These are phyloP conservation scores for Rhombomys opimus DNA, from an alignment of 2,113 vertebrate species.

Conservation along the genomic window DNA sequence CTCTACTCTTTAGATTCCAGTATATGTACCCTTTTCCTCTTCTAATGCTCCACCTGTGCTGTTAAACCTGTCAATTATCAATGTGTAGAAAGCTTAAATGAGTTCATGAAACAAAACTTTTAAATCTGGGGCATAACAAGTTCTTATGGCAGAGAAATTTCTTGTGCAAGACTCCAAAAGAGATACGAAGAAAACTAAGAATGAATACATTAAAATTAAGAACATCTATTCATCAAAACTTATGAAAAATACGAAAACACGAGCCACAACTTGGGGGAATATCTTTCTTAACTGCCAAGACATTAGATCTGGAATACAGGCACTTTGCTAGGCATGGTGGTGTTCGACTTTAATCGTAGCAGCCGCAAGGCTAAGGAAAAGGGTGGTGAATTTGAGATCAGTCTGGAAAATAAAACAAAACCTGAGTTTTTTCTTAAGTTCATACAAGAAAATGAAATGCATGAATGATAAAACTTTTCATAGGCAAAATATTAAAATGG, in stretches of 20 bases:
- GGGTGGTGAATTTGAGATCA: background rate
- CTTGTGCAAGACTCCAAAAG: background rate
- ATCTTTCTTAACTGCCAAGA: background rate
- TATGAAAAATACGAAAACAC: background rate
- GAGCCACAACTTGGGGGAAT: background rate
- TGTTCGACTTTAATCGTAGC: background rate
- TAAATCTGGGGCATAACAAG: background rate
- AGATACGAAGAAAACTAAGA: background rate
- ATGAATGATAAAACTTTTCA: background rate
- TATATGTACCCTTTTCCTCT: background rate
- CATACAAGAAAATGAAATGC: background rate
- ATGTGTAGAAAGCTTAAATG: background rate
- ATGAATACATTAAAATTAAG: conserved; percentile 2
- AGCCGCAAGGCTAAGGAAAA: background rate
- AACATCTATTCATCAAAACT: conserved; percentile 10
- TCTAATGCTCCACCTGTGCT: background rate
- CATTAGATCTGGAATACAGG: background rate
- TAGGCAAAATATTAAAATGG: background rate
- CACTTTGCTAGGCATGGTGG: no score
- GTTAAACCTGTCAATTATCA: background rate
- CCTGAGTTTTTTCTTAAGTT: background rate
- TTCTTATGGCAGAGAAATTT: background rate
- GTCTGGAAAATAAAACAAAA: no score
- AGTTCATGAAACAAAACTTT: background rate
- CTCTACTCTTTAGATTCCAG: background rate